These are phyloP conservation scores for Amphipoea oculea DNA, from an alignment of 2,888 invertebrate genomes.

Conservation along the genomic window DNA sequence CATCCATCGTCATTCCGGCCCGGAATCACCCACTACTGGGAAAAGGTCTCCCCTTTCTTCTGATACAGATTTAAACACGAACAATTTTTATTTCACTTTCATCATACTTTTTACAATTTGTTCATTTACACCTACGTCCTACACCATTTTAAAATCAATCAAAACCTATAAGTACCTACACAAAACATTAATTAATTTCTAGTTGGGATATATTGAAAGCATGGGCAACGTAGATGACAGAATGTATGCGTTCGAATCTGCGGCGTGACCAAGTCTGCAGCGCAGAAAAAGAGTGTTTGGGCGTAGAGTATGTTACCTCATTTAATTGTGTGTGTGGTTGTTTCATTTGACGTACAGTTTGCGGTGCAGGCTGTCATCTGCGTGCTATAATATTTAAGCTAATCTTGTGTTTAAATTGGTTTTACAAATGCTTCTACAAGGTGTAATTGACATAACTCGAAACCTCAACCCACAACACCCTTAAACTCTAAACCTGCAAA, in stretches of 20 bases:
- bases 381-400: constrained; percentile 24
- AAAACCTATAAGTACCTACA: constrained; percentile 10
- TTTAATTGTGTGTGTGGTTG: constrained; percentile 36
- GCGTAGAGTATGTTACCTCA: constrained; percentile 40
- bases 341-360: constrained; percentile 24
- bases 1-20: neutral
- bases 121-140: neutral
- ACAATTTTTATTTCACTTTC: constrained; percentile 5
- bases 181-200: constrained; percentile 32
- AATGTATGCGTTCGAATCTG: constrained; percentile 74
- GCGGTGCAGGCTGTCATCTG: constrained; percentile 46
- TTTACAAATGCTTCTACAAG: constrained; percentile 15
- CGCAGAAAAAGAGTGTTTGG: constrained; percentile 88
- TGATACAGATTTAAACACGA: neutral
- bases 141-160: constrained; percentile 6
- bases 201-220: constrained; percentile 40
- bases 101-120: neutral
- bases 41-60: neutral
- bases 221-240: constrained; percentile 31
- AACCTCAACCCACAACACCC: neutral
- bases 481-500: neutral
- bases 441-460: constrained; percentile 7
- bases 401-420: constrained; percentile 2
- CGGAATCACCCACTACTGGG: neutral
- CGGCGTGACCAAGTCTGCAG: constrained; percentile 86